Conservation (phyloP, 2,797 vertebrate genomes). For the Propithecus perrieri region DNA sequence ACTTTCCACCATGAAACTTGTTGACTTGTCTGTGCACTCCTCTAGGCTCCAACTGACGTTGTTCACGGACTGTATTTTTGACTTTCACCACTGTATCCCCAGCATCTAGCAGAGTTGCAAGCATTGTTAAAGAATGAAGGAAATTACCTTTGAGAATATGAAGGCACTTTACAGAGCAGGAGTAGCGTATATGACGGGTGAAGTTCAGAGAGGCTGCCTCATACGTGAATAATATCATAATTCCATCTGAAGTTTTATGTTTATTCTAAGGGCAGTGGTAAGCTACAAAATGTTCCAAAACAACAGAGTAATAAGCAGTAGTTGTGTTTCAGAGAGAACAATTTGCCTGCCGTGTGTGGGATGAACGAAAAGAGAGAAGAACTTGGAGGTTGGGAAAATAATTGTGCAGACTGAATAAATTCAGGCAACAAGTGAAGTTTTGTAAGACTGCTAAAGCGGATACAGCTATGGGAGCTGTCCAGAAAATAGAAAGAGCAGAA, state of each 20-base stretch:
- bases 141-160: background rate
- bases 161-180: background rate
- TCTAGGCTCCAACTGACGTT: background rate
- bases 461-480: background rate
- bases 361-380: slow-evolving; percentile 16
- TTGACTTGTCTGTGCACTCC: background rate
- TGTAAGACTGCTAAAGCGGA: background rate
- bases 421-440: background rate
- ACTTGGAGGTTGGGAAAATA: background rate
- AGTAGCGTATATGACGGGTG: background rate
- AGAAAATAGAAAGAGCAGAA: background rate
- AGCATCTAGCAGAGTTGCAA: background rate
- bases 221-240: background rate
- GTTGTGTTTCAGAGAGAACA: background rate
- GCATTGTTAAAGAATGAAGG: background rate
- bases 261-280: background rate
- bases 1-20: background rate
- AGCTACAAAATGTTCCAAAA: slow-evolving; percentile 35
- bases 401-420: background rate
- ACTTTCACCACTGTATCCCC: background rate
- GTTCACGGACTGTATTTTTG: background rate
- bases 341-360: background rate
- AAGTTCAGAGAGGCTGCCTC: background rate
- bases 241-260: background rate
- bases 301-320: background rate